Evolutionary conservation across 2,113 vertebrate genomes (phyloP), one percentile per base, ranked within the genome.

Genomic region (Sula dactylatra): DNA sequence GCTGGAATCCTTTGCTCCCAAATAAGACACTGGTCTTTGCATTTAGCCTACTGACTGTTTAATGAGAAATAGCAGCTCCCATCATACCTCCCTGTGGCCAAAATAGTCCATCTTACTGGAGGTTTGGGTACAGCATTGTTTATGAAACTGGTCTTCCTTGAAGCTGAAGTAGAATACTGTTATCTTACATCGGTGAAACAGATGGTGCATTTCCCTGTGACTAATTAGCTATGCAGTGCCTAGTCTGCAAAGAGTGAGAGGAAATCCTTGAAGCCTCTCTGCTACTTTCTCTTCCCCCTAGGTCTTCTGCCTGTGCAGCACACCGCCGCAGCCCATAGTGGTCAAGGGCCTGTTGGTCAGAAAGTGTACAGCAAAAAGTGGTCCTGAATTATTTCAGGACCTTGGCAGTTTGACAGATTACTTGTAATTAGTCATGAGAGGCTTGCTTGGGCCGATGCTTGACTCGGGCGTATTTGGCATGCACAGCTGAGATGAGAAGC

Each of bases 71-170:
- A 70, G 26, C 18, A 72, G 34, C 20, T 79, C 40, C 24, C 17
- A 10, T 31, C 40, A 12, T 21, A 45, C 3, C 6, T 88, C 12
- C 16, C 32, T 31, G 6, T 55, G 76, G 40, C 50, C 34, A 45
- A 31, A 79, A 55, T 9, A 21, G 21, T 77, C 34, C 15, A 11
- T 44, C 31, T 40, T 78, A 76, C 15, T n/a, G 38, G 58, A 73
- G 58, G 36, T 50, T 71, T 56, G 44, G 38, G 19, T 62, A 54
- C 0, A 0, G 16, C 0, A 0, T 3, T 56, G 17, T 72, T 81
- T 67, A 20, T 70, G 34, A 78, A 78, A 38, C 55, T 82, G n/a
- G 59, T 85, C 49, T 95, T 77, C 56, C 62, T 82, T 77, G 38
- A 50, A 94, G 66, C 69, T 88, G 81, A 71, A 94, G 56, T 32